Conservation (phyloP, 2,888 invertebrate genomes). For the Tenthredo notha region DNA sequence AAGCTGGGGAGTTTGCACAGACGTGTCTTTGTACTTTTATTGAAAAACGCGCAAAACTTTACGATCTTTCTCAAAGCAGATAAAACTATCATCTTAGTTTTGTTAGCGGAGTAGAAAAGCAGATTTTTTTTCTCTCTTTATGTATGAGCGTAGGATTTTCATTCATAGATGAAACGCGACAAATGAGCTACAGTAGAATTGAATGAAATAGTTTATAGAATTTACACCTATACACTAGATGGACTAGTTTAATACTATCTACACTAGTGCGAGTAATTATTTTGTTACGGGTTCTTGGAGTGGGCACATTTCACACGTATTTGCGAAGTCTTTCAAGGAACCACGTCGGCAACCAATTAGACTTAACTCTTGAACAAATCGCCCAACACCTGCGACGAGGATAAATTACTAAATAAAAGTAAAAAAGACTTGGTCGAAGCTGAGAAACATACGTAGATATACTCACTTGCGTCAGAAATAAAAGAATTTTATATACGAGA, state of each 20-base stretch:
- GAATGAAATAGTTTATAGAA: slow-evolving; percentile 19
- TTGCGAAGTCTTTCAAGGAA: slow-evolving; percentile 24
- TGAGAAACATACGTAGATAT: background rate
- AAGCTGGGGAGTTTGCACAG: background rate
- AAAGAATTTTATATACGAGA: background rate
- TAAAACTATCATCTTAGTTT: background rate
- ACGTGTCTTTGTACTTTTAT: background rate
- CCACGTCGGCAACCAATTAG: slow-evolving; percentile 17
- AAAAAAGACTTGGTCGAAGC: background rate
- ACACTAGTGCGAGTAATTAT: slow-evolving; percentile 16
- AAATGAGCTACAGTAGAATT: slow-evolving; percentile 6
- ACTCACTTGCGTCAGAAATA: background rate
- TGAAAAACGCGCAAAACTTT: background rate
- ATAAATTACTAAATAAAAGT: background rate
- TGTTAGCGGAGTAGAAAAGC: background rate
- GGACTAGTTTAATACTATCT: background rate
- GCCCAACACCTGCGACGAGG: slow-evolving; percentile 22
- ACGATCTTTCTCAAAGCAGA: background rate
- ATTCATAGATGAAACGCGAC: slow-evolving; percentile 7
- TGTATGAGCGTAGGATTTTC: background rate
- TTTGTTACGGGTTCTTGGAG: background rate
- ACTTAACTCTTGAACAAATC: background rate
- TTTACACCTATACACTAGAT: background rate
- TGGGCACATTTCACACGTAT: slow-evolving; percentile 1
- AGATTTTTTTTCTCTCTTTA: background rate